phyloP scores from a whole-genome alignment of 2,888 invertebrate genomes.

The Caradrina kadenii region DNA sequence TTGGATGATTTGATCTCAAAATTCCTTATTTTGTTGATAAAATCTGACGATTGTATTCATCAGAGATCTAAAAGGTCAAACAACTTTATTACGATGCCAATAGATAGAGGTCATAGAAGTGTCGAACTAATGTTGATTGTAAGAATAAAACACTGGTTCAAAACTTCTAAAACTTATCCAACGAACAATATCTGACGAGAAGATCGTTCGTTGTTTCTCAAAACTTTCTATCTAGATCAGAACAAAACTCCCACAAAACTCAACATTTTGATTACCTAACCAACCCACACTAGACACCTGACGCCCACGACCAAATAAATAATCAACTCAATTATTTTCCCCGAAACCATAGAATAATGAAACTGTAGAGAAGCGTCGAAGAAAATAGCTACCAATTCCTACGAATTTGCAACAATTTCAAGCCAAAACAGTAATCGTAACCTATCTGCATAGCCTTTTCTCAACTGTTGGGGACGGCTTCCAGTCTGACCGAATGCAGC shows the following conservation, averaged over 20 bases:
- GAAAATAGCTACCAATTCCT: background rate
- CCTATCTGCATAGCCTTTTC: too few species aligned
- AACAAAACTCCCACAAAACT: conserved; percentile 18
- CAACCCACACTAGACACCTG: conserved; percentile 25
- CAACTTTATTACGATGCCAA: background rate
- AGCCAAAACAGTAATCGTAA: too few species aligned
- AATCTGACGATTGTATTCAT: too few species aligned
- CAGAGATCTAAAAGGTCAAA: background rate
- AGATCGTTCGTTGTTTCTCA: conserved; percentile 13
- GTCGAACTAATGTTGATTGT: conserved; percentile 4
- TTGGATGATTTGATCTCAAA: background rate
- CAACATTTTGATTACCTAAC: conserved; percentile 39
- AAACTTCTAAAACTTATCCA: conserved; percentile 18
- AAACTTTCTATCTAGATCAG: conserved; percentile 8
- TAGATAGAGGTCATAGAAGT: background rate
- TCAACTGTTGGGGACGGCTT: too few species aligned
- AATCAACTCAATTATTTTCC: conserved; percentile 58
- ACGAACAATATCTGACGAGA: conserved; percentile 7
- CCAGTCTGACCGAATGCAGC: too few species aligned
- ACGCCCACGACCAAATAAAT: conserved; percentile 40
- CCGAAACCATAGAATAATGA: conserved; percentile 30
- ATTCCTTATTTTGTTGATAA: background rate
- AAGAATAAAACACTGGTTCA: conserved; percentile 3
- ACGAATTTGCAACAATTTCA: background rate
- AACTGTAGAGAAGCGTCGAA: conserved; percentile 6